Percentiles rank a stretch among this genome's conserved stretches.
Conservation (phyloP, 1,140 invertebrate species). For the Tyrophagus putrescentiae region DNA sequence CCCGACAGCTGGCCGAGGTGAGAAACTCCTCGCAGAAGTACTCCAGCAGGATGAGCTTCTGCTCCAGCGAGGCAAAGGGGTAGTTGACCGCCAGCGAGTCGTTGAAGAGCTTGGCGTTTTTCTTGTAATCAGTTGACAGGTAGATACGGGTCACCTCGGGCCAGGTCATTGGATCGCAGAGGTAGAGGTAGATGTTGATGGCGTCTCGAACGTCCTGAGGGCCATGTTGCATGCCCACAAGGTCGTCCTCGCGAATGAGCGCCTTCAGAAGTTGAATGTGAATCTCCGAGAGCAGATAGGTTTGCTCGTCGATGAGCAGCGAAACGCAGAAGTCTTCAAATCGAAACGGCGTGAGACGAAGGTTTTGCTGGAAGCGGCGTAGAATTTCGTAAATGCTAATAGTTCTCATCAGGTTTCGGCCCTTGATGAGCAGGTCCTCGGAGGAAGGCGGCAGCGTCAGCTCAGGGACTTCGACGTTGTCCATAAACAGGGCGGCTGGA, state of each 20-base stretch:
- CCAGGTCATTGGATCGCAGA: conserved; percentile 87
- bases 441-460: conserved; percentile 68
- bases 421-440: conserved; percentile 66
- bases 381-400: conserved; percentile 84
- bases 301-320: conserved; percentile 77
- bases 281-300: conserved; percentile 69
- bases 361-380: conserved; percentile 69
- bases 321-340: conserved; percentile 92
- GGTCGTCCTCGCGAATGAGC: conserved; percentile 80
- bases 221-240: conserved; percentile 84
- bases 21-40: conserved; percentile 86
- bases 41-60: conserved; percentile 68
- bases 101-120: conserved; percentile 41
- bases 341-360: conserved; percentile 78
- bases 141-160: conserved; percentile 74
- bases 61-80: conserved; percentile 62
- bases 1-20: conserved; percentile 75
- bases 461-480: conserved; percentile 49
- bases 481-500: conserved; percentile 44
- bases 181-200: conserved; percentile 76
- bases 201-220: conserved; percentile 90
- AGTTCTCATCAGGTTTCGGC: conserved; percentile 57
- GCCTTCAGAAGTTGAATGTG: conserved; percentile 82
- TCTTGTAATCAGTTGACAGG: conserved; percentile 46
- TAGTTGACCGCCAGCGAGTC: conserved; percentile 52